Evolutionary conservation across 1,140 invertebrate genomes (phyloP).

Genomic region (Caenorhabditis inopinata): DNA sequence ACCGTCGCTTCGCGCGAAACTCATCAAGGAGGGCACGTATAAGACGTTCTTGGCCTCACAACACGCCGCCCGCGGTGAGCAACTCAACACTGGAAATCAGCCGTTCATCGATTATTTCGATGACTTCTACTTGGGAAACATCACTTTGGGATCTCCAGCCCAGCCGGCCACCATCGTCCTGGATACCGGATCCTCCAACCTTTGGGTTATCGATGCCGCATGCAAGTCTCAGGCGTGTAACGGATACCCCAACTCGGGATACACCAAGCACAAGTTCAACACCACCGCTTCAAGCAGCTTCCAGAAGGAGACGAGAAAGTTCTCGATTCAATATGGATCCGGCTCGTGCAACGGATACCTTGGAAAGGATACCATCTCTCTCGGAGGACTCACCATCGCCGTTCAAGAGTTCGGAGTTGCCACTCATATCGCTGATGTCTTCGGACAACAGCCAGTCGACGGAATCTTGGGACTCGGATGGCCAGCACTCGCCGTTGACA

Average conservation of each 20-base stretch:
- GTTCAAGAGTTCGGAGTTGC: slow-evolving; percentile 54
- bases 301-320: slow-evolving; percentile 42
- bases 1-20: slow-evolving; percentile 29
- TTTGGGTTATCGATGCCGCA: slow-evolving; percentile 53
- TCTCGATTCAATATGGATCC: slow-evolving; percentile 53
- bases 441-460: slow-evolving; percentile 57
- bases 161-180: slow-evolving; percentile 54
- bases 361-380: slow-evolving; percentile 43
- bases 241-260: slow-evolving; percentile 44
- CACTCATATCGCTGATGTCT: slow-evolving; percentile 51
- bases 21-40: slow-evolving; percentile 34
- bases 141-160: slow-evolving; percentile 54
- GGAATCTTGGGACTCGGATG: slow-evolving; percentile 57
- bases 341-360: slow-evolving; percentile 48
- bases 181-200: slow-evolving; percentile 56
- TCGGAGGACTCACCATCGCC: slow-evolving; percentile 49
- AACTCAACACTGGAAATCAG: slow-evolving; percentile 35
- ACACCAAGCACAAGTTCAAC: slow-evolving; percentile 53
- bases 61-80: slow-evolving; percentile 22
- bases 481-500: slow-evolving; percentile 54
- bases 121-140: slow-evolving; percentile 57
- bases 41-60: not conserved
- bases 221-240: slow-evolving; percentile 53
- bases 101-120: slow-evolving; percentile 51
- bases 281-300: slow-evolving; percentile 49